These are phyloP conservation scores for Philopotamus ludificatus DNA, from an alignment of 1,140 invertebrate species.

Conservation along the genomic window DNA sequence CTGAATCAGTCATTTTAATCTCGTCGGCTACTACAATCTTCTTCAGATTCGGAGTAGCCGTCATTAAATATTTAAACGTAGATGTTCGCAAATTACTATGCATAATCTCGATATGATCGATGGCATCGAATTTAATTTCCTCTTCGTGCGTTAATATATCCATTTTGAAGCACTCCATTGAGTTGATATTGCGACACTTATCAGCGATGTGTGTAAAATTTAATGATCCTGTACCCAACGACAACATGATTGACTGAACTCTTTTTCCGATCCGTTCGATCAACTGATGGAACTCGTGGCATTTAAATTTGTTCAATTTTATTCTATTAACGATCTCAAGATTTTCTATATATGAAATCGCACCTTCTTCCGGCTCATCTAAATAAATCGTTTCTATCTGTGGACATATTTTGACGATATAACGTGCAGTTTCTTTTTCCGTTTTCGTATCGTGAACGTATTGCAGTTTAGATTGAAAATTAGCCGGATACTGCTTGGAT, in stretches of 20 bases:
- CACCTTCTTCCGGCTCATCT: slow-evolving; percentile 58
- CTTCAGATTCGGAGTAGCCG: slow-evolving; percentile 58
- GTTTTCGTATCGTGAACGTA: slow-evolving; percentile 64
- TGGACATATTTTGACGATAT: slow-evolving; percentile 60
- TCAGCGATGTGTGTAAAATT: slow-evolving; percentile 61
- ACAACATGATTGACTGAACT: slow-evolving; percentile 61
- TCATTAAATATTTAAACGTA: slow-evolving; percentile 60
- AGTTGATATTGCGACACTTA: slow-evolving; percentile 57
- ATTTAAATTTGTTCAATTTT: slow-evolving; percentile 63
- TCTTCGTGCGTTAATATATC: slow-evolving; percentile 58
- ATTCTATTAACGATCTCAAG: slow-evolving; percentile 56
- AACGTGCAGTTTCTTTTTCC: slow-evolving; percentile 56
- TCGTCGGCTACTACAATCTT: slow-evolving; percentile 62
- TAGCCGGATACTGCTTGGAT: slow-evolving; percentile 52
- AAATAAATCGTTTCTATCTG: slow-evolving; percentile 61
- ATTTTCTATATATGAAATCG: slow-evolving; percentile 55
- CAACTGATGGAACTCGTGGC: slow-evolving; percentile 59
- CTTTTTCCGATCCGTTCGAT: slow-evolving; percentile 58
- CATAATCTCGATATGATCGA: slow-evolving; percentile 63
- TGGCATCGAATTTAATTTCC: slow-evolving; percentile 59
- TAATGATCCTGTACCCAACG: slow-evolving; percentile 57
- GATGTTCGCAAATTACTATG: slow-evolving; percentile 59
- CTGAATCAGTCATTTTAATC: slow-evolving; percentile 61
- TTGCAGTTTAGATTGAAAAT: slow-evolving; percentile 59
- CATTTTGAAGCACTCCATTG: slow-evolving; percentile 63